Base-by-base conservation (phyloP, 2,888 invertebrate genomes). In the Pachliopta kotzebuea region DNA sequence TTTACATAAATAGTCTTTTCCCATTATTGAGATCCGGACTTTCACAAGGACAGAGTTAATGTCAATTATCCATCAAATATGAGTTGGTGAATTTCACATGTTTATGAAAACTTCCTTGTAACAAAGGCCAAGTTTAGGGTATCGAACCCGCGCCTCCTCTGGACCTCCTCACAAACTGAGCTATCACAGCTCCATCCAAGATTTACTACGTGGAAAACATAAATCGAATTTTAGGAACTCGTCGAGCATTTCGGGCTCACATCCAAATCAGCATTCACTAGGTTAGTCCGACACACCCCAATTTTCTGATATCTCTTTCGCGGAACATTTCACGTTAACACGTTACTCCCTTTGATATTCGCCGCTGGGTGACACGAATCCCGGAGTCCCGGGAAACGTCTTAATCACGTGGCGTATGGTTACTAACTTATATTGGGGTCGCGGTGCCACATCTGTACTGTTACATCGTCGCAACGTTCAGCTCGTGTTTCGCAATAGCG, bases 371-470 rank as follows among this genome's bases (percentile, higher is more conserved):
- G 80, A 79, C 83, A 77, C 76, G 71, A 74, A 74, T 74, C 74
- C 53, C 71, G 70, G 72, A 67, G 74, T 78, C 74, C 73, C 71
- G 72, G 75, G 73, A 76, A 75, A 71, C 75, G 69, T 79, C 75
- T 83, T 81, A 81, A 85, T 86, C 84, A 79, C 75, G 70, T 67
- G 68, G 67, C 72, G 78, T 74, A 73, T 73, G 72, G 73, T 77
- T 76, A 74, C 76, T 73, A 62, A 70, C 70, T 68, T 69, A 69
- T 70, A 81, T 76, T 70, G 77, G 74, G 86, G 78, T 74, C 82
- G 71, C 74, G 81, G 72, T 85, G 50, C 86, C 76, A 85, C 77
- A 83, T 86, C 79, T 83, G 86, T 84, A 83, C 45, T 68, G 68
- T 72, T 69, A 74, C 69, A 72, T 80, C 75, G 80, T 79, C 77